Percentiles rank a stretch among this genome's conserved stretches.
Evolutionary conservation across 2,797 vertebrate genomes (phyloP).

Genomic region (Vireo griseus): DNA sequence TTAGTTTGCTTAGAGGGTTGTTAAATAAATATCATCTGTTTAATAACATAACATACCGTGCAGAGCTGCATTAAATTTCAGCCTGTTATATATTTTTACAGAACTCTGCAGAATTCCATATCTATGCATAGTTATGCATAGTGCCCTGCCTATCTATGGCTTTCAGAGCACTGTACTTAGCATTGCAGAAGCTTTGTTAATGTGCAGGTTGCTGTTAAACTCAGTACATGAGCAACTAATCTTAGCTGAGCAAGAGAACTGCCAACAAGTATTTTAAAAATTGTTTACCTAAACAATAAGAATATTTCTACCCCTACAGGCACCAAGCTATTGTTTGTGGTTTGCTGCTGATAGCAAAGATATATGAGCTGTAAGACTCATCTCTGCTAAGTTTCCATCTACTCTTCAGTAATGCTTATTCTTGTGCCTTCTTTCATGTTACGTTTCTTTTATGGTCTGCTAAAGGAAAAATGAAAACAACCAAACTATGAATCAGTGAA

Average conservation of each 20-base stretch:
- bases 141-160: not conserved
- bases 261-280: not conserved
- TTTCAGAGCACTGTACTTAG: not conserved
- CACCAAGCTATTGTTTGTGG: not conserved
- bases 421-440: not conserved
- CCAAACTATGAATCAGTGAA: not conserved
- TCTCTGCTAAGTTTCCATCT: not conserved
- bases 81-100: not conserved
- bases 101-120: not conserved
- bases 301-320: not conserved
- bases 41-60: not conserved
- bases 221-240: not conserved
- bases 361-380: not conserved
- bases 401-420: not conserved
- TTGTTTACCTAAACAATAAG: not conserved
- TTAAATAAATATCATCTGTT: slow-evolving; percentile 3
- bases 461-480: not conserved
- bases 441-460: not conserved
- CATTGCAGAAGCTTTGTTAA: not conserved
- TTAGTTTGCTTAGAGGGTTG: not conserved
- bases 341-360: not conserved
- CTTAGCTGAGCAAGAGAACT: not conserved
- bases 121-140: no score
- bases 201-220: not conserved
- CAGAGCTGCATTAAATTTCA: not conserved